Conservation (phyloP, 2,797 vertebrate genomes). For the Eulemur mongoz region DNA sequence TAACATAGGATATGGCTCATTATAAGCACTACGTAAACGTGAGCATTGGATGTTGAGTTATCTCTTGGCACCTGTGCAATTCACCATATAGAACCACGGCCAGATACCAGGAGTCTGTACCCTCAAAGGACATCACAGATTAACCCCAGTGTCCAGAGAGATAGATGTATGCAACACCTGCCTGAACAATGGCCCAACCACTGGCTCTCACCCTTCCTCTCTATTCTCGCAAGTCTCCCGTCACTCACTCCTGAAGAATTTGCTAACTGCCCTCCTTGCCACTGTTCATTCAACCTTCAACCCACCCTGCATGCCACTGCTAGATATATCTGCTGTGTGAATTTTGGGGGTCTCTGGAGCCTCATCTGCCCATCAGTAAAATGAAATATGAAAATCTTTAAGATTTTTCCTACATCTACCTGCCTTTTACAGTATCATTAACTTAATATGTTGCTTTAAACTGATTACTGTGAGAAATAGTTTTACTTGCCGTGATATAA, state of each 20-base stretch:
- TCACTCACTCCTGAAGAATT: neutral
- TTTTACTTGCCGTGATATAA: neutral
- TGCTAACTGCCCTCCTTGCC: neutral
- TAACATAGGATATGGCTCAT: neutral
- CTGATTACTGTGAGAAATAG: neutral
- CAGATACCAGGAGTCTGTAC: neutral
- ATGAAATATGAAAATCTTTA: neutral
- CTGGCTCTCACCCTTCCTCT: neutral
- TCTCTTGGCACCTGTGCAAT: neutral
- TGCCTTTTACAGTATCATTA: neutral
- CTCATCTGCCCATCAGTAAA: neutral
- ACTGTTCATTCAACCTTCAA: neutral
- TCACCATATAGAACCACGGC: neutral
- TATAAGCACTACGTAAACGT: neutral
- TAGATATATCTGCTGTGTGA: neutral
- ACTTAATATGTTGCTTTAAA: conserved; percentile 17
- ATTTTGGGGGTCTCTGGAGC: neutral
- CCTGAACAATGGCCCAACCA: neutral
- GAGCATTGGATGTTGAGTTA: neutral
- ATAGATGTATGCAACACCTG: neutral
- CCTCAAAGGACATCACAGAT: neutral
- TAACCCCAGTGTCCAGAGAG: neutral
- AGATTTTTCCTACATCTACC: neutral
- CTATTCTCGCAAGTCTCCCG: neutral
- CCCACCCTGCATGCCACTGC: too few relatives aligned